Evolutionary conservation across 2,888 invertebrate species (phyloP).

Genomic region (Agrilus biguttatus): DNA sequence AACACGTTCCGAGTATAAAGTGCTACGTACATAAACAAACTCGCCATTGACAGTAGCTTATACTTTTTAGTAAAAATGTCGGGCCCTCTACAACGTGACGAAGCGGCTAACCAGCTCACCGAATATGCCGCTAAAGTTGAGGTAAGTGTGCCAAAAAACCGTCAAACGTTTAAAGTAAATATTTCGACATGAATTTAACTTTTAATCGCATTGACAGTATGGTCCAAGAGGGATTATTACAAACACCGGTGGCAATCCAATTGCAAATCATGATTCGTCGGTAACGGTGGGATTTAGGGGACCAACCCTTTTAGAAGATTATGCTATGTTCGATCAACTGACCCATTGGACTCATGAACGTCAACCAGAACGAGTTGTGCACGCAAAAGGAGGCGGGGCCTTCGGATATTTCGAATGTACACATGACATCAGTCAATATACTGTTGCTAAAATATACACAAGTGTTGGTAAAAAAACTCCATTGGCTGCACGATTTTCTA

Average conservation of each 20-base stretch:
- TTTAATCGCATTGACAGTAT: too few relatives aligned
- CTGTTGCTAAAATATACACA: constrained; percentile 65
- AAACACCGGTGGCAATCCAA: constrained; percentile 68
- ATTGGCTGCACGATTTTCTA: constrained; percentile 66
- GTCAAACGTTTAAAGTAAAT: too few relatives aligned
- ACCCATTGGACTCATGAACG: constrained; percentile 79
- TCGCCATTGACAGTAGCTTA: too few relatives aligned
- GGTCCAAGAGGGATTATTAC: constrained; percentile 36
- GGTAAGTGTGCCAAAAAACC: constrained; percentile 11
- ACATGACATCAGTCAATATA: constrained; percentile 66
- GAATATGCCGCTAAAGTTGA: constrained; percentile 19
- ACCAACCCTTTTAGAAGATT: constrained; percentile 76
- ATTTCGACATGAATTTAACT: too few relatives aligned
- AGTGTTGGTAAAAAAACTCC: constrained; percentile 68
- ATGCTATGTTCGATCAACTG: constrained; percentile 60
- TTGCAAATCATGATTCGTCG: constrained; percentile 60
- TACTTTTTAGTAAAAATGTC: too few relatives aligned
- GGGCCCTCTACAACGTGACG: constrained; percentile 10
- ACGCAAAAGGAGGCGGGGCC: constrained; percentile 88
- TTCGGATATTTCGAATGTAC: constrained; percentile 79
- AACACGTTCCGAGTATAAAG: too few relatives aligned
- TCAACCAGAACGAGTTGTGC: constrained; percentile 90
- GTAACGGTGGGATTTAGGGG: constrained; percentile 77
- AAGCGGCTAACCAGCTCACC: constrained; percentile 21
- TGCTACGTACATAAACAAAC: too few relatives aligned